Evolutionary conservation across 2,113 vertebrate genomes (phyloP).

Genomic region (Aleadryas rufinucha): DNA sequence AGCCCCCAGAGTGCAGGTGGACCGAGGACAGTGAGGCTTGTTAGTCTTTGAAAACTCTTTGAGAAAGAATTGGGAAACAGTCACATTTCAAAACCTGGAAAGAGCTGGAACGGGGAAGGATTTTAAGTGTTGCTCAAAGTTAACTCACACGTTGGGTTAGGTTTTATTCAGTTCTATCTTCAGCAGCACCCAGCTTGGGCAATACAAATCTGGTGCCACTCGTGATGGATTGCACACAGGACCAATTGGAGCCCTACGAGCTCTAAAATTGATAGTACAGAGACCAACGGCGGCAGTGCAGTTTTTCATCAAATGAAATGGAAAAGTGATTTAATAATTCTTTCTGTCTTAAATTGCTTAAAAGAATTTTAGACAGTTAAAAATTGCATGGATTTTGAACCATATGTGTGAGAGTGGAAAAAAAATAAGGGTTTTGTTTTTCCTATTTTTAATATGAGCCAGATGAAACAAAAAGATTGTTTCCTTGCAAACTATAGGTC

Average conservation of each 20-base stretch:
- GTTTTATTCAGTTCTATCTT: conserved; percentile 39
- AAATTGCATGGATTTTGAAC: conserved; percentile 83
- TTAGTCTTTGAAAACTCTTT: not conserved
- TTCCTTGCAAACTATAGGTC: conserved; percentile 87
- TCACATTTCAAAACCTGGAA: not conserved
- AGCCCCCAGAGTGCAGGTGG: not conserved
- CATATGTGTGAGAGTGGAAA: conserved; percentile 84
- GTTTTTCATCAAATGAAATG: conserved; percentile 87
- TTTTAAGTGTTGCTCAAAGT: conserved; percentile 1
- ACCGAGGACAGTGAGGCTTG: accelerated
- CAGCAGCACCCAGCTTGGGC: conserved; percentile 44
- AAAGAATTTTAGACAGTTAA: conserved; percentile 83
- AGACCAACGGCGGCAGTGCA: conserved; percentile 76
- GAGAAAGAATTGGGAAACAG: not conserved
- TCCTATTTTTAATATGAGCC: conserved; percentile 83
- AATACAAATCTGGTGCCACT: conserved; percentile 75
- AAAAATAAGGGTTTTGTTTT: conserved; percentile 80
- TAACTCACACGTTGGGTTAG: not conserved
- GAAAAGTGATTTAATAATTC: conserved; percentile 86
- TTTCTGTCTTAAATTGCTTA: conserved; percentile 82
- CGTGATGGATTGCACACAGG: conserved; percentile 80
- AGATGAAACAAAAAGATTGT: conserved; percentile 88
- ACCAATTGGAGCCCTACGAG: conserved; percentile 81
- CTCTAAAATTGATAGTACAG: conserved; percentile 81
- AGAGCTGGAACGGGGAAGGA: not conserved